phyloP scores from a whole-genome alignment of 1,140 invertebrate genomes.

The Muscidifurax raptorellus region DNA sequence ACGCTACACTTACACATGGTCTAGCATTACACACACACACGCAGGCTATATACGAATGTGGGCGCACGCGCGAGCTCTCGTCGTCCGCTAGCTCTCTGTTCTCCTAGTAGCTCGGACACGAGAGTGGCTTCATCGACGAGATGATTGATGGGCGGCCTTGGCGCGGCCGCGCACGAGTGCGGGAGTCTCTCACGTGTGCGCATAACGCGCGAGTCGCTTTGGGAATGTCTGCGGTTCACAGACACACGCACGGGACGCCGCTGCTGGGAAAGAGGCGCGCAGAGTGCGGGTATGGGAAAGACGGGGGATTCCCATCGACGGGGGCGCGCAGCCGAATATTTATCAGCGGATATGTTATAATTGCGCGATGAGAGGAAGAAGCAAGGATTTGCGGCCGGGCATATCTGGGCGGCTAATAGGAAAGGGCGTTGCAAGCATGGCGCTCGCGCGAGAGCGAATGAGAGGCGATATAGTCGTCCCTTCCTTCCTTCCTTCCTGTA shows the following conservation, averaged over 20 bases:
- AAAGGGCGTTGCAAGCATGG: slow-evolving; percentile 48
- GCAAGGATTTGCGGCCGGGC: too few relatives aligned
- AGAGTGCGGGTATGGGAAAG: slow-evolving; percentile 64
- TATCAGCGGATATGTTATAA: slow-evolving; percentile 50
- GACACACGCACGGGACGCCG: not conserved
- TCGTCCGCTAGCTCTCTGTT: slow-evolving; percentile 34
- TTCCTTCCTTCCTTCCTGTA: slow-evolving; percentile 31
- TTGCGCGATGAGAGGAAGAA: not conserved
- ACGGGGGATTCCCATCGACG: slow-evolving; percentile 61
- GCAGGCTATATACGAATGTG: not conserved
- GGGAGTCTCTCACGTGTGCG: not conserved
- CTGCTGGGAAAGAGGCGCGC: slow-evolving; percentile 56
- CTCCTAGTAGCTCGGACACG: slow-evolving; percentile 56
- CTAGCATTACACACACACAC: too few relatives aligned
- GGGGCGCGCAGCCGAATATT: not conserved
- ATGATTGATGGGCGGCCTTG: slow-evolving; percentile 56
- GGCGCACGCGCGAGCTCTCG: not conserved
- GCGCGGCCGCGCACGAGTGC: not conserved
- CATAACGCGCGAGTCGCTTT: slow-evolving; percentile 46
- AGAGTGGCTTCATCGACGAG: slow-evolving; percentile 55
- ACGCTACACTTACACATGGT: not conserved
- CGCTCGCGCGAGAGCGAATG: slow-evolving; percentile 47
- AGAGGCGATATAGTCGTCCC: slow-evolving; percentile 14
- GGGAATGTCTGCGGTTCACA: slow-evolving; percentile 59
- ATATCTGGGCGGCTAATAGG: not conserved